Percentiles rank a stretch among this genome's conserved stretches.
phyloP scores from a whole-genome alignment of 2,797 vertebrate genomes.

The Microhierax caerulescens region DNA sequence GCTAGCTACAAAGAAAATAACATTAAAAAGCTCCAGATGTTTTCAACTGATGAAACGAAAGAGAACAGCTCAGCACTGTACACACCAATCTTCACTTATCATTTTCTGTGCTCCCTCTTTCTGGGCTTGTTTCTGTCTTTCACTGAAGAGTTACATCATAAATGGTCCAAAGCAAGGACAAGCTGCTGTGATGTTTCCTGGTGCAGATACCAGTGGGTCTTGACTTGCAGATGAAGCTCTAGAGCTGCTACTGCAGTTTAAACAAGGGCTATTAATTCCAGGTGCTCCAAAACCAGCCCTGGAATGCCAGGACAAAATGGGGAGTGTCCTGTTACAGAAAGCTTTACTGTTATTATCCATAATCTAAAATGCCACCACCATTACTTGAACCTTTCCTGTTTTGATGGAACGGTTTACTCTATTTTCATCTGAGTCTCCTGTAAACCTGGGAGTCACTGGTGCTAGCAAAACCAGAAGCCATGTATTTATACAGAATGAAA shows the following conservation, averaged over 20 bases:
- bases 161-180: not conserved
- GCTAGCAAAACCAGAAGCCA: not conserved
- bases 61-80: not conserved
- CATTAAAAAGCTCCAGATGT: conserved; percentile 40
- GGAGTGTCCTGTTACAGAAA: not conserved
- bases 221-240: not conserved
- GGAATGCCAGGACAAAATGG: not conserved
- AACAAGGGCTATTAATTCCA: not conserved
- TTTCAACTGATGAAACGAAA: conserved; percentile 3
- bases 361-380: not conserved
- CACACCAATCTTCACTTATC: not conserved
- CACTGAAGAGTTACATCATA: not conserved
- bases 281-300: not conserved
- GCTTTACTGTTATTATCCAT: not conserved
- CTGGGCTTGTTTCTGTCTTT: not conserved
- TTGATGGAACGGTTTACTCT: not conserved
- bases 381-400: not conserved
- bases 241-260: not conserved
- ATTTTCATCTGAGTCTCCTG: not conserved
- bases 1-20: conserved; percentile 18
- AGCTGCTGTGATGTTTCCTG: not conserved
- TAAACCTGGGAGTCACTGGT: not conserved
- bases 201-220: not conserved
- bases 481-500: not conserved
- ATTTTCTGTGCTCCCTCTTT: not conserved